Evolutionary conservation across 2,113 vertebrate genomes (phyloP), one percentile per base, ranked within the genome.

Genomic region (Trinectes maculatus): DNA sequence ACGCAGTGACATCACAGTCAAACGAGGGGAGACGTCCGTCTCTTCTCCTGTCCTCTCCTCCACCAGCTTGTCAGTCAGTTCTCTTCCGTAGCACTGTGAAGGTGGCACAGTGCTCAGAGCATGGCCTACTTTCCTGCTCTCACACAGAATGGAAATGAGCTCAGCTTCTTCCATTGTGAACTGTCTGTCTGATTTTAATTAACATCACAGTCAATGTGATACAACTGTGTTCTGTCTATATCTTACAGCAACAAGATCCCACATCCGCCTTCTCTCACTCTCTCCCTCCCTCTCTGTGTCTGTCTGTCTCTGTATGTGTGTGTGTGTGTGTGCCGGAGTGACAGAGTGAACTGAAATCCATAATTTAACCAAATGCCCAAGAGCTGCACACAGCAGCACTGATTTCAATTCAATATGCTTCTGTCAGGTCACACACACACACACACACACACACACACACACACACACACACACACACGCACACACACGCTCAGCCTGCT

Each of bases 341-440:
- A 85, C 72, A 80, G 61, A 84, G 72, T 72, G 70, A 69, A 71
- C 80, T 77, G 74, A 84, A 84, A 90, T 89, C 62, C 74, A 89
- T 91, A 77, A 92, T 91, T 92, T 87, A 90, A 86, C 65, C 12
- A 29, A 87, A 92, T 87, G 86, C 88, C 88, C 86, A 88, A 67
- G 31, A 88, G 90, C 79, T 54, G 76, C 83, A 59, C 77, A 73
- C 34, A 74, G 79, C 83, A 75, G 74, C 80, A 70, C 52, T 75
- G 82, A 86, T 85, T 89, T 71, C 66, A 82, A 85, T 89, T 71
- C 66, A 82, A 85, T 69, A 74, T 65, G 28, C 72, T 54, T 69
- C 66, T 76, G 76, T 74, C 80, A 58, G 49, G 75, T 85, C 83
- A 83, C 76, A 63, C 61, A 71, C 64, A 65, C 40, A 34, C 8